A percentile compares a stretch with the other conserved stretches of the same genome.
These are phyloP conservation scores for Thera obeliscata DNA, from an alignment of 2,888 invertebrate species.

Conservation along the genomic window DNA sequence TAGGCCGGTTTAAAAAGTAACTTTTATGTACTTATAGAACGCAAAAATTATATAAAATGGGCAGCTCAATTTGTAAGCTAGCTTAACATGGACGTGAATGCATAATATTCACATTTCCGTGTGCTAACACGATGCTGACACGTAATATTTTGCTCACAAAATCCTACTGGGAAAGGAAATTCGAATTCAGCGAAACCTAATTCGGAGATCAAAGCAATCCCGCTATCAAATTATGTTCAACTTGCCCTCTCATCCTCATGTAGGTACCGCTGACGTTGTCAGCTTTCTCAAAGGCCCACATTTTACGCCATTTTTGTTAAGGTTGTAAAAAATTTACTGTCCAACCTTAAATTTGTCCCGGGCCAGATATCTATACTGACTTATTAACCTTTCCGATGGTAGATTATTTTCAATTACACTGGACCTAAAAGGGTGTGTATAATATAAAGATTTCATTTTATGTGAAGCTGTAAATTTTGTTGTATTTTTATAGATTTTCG, in stretches of 20 bases:
- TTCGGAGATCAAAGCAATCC: constrained; percentile 21
- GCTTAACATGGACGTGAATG: neutral
- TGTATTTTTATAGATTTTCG: constrained; percentile 14
- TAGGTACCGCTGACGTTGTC: constrained; percentile 31
- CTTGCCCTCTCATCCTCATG: constrained; percentile 20
- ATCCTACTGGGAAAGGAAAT: constrained; percentile 7
- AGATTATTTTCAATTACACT: constrained; percentile 31
- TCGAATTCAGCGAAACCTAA: constrained; percentile 15
- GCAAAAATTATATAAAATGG: neutral
- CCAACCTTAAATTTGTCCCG: constrained; percentile 39
- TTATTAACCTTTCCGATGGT: constrained; percentile 26
- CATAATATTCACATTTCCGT: neutral
- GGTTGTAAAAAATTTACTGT: constrained; percentile 43
- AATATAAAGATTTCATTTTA: constrained; percentile 17
- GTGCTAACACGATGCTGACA: constrained; percentile 1
- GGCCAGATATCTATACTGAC: constrained; percentile 32
- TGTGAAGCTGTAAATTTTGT: constrained; percentile 11
- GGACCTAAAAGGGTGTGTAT: constrained; percentile 18
- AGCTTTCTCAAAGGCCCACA: constrained; percentile 26
- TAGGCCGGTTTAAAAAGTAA: no score
- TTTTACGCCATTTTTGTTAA: constrained; percentile 42
- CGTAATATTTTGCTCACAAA: constrained; percentile 5
- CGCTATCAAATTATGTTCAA: constrained; percentile 25
- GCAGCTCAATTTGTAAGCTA: neutral
- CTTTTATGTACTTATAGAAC: no score